Evolutionary conservation across 1,140 invertebrate species (phyloP).

Genomic region (Gonioctena quinquepunctata): DNA sequence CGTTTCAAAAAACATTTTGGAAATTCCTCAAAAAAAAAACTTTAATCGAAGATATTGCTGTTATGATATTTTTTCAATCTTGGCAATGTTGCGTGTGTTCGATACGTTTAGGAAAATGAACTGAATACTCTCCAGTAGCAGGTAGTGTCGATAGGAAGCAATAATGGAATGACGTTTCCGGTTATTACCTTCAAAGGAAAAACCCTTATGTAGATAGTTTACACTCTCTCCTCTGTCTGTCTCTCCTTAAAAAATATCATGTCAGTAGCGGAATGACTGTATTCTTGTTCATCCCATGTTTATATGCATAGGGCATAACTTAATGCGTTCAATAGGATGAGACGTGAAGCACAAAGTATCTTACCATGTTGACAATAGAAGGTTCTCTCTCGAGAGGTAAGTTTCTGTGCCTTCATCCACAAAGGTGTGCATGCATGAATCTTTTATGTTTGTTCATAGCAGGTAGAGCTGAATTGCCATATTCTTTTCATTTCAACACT

Average conservation of each 20-base stretch:
- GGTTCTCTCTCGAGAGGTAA: slow-evolving; percentile 14
- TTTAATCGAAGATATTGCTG: too few species aligned
- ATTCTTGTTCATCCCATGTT: neutral
- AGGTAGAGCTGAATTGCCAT: slow-evolving; percentile 1
- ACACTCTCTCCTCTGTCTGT: neutral
- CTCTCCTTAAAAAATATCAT: neutral
- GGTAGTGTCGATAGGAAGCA: too few species aligned
- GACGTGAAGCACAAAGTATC: slow-evolving; percentile 14
- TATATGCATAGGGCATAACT: neutral
- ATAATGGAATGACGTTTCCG: neutral
- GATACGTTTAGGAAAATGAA: too few species aligned
- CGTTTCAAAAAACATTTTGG: too few species aligned
- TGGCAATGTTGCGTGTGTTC: too few species aligned
- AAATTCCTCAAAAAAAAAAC: too few species aligned
- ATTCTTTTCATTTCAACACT: slow-evolving; percentile 14
- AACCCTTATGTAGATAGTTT: neutral
- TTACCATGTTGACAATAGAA: slow-evolving; percentile 5
- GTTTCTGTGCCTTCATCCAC: neutral
- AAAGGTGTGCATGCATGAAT: slow-evolving; percentile 19
- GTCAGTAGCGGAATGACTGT: neutral
- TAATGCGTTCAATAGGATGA: slow-evolving; percentile 12
- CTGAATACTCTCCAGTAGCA: too few species aligned
- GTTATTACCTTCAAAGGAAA: neutral
- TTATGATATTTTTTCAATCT: too few species aligned
- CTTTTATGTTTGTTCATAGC: slow-evolving; percentile 15